A percentile compares a stretch with the other conserved stretches of the same genome.
phyloP scores from a whole-genome alignment of 2,888 invertebrate genomes.

The Eupithecia pulchellata region DNA sequence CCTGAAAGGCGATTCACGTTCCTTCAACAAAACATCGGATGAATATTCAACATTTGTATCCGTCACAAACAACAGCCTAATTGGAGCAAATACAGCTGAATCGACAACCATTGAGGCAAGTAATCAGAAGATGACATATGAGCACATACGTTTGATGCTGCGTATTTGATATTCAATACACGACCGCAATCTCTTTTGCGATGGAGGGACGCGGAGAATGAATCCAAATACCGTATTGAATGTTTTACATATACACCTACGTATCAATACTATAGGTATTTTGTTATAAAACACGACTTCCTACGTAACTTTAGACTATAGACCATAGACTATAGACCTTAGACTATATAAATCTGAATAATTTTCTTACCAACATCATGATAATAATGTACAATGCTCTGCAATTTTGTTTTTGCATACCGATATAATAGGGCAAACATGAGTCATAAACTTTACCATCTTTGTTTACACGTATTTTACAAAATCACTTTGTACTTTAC shows the following conservation, averaged over 20 bases:
- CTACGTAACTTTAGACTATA: too few species aligned
- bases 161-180: conserved; percentile 60
- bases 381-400: too few species aligned
- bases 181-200: conserved; percentile 72
- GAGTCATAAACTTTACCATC: too few species aligned
- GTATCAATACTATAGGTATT: conserved; percentile 20
- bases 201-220: conserved; percentile 54
- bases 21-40: conserved; percentile 5
- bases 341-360: too few species aligned
- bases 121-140: conserved; percentile 54
- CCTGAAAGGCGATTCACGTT: conserved; percentile 3
- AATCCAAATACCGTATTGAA: conserved; percentile 61
- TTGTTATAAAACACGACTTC: conserved; percentile 19
- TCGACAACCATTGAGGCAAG: conserved; percentile 24
- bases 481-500: too few species aligned
- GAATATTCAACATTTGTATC: conserved; percentile 5
- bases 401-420: too few species aligned
- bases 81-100: conserved; percentile 25
- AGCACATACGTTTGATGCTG: conserved; percentile 50
- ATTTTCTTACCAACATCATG: too few species aligned
- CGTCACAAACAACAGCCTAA: conserved; percentile 9
- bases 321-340: too few species aligned
- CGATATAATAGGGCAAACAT: too few species aligned
- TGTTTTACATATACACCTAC: conserved; percentile 46
- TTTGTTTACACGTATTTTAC: too few species aligned